phyloP scores from a whole-genome alignment of 2,113 vertebrate species.

The Planiliza haematocheilus region DNA sequence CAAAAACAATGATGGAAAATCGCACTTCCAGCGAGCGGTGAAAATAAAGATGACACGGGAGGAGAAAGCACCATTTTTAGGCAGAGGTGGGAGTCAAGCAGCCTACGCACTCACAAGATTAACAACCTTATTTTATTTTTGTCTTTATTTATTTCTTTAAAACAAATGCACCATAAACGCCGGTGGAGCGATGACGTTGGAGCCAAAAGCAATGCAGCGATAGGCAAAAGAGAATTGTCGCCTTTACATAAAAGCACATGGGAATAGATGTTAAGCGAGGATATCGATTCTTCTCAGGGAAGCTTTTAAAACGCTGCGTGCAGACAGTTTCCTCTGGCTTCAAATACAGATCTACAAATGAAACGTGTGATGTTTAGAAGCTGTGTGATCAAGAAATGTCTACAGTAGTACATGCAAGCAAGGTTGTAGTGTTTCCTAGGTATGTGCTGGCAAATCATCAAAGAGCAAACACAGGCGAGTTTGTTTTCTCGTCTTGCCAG shows the following conservation, averaged over 20 bases:
- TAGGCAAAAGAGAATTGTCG: constrained; percentile 15
- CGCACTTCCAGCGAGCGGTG: background rate
- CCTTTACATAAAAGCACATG: constrained; percentile 16
- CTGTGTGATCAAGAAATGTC: too few species aligned
- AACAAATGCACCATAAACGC: background rate
- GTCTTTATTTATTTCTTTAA: background rate
- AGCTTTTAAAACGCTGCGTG: constrained; percentile 13
- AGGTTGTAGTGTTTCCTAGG: constrained; percentile 20
- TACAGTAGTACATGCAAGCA: background rate
- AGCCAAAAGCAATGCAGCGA: background rate
- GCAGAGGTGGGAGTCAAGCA: background rate
- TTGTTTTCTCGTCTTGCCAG: background rate
- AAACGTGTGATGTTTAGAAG: too few species aligned
- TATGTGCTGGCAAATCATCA: constrained; percentile 13
- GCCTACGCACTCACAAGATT: background rate
- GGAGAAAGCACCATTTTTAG: constrained; percentile 13
- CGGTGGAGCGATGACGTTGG: background rate
- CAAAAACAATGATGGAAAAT: constrained; percentile 14
- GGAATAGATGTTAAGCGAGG: constrained; percentile 25
- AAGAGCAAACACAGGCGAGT: constrained; percentile 3
- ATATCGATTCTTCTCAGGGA: constrained; percentile 27
- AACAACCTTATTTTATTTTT: constrained; percentile 1
- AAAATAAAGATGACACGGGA: constrained; percentile 22
- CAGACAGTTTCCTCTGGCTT: constrained; percentile 19
- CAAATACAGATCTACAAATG: constrained; percentile 2